A percentile compares a stretch with the other conserved stretches of the same genome.
These are phyloP conservation scores for Tetranychus urticae DNA, from an alignment of 1,140 invertebrate species.

Conservation along the genomic window DNA sequence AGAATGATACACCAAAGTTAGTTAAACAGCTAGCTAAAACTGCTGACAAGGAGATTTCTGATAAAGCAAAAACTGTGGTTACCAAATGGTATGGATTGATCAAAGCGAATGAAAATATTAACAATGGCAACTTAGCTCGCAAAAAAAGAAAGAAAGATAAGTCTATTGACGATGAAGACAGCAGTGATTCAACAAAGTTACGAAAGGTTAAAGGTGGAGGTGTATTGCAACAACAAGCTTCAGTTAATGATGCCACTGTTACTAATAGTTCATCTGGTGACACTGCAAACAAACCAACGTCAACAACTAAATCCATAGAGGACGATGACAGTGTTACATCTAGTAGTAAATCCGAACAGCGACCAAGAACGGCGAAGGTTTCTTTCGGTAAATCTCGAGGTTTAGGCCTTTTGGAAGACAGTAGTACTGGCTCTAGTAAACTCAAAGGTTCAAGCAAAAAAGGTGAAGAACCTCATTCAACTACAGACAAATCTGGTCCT, in stretches of 20 bases:
- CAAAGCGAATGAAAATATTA: neutral
- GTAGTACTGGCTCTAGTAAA: too few relatives aligned
- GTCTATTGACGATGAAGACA: neutral
- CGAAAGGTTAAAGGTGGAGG: neutral
- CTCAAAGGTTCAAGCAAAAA: neutral
- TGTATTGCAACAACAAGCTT: too few relatives aligned
- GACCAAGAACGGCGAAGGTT: too few relatives aligned
- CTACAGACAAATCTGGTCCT: neutral
- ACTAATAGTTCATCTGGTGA: too few relatives aligned
- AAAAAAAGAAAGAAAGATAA: conserved; percentile 6
- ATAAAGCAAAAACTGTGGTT: conserved; percentile 6
- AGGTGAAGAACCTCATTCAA: neutral
- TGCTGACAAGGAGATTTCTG: conserved; percentile 4
- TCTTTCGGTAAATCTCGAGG: neutral
- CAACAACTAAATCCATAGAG: too few relatives aligned
- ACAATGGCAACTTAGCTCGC: neutral
- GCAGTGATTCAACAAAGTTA: neutral
- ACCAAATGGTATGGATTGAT: conserved; percentile 9
- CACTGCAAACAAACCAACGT: too few relatives aligned
- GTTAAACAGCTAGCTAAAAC: conserved; percentile 32
- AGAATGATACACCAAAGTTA: conserved; percentile 67
- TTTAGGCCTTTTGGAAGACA: neutral
- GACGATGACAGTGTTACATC: too few relatives aligned
- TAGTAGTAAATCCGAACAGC: too few relatives aligned
- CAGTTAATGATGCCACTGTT: too few relatives aligned